Conservation (phyloP, 2,888 invertebrate species). For the Melanophora roralis region DNA sequence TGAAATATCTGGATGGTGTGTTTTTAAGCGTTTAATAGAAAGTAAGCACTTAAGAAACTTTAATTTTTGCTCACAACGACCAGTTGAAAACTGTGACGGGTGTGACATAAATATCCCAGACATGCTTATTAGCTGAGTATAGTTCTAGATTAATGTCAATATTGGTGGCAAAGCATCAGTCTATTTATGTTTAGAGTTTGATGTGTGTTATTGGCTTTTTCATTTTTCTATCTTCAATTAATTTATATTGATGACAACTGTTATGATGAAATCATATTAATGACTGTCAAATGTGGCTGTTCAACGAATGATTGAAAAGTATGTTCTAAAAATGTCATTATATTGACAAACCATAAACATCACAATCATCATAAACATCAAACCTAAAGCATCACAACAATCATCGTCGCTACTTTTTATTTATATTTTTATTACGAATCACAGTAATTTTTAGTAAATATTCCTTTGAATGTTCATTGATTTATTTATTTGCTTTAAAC, state of each 20-base stretch:
- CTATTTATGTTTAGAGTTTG: neutral
- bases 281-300: neutral
- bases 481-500: no score
- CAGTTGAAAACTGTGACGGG: no score
- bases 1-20: no score
- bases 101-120: no score
- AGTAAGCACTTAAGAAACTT: no score
- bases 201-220: neutral
- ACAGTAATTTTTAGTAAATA: no score
- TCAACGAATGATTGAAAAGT: conserved; percentile 56
- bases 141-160: conserved; percentile 35
- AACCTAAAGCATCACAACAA: neutral
- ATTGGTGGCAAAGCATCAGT: conserved; percentile 48
- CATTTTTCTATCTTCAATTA: neutral
- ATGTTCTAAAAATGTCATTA: conserved; percentile 46
- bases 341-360: conserved; percentile 43
- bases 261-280: conserved; percentile 27
- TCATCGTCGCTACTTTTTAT: neutral
- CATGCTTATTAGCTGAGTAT: conserved; percentile 38
- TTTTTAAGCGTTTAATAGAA: no score
- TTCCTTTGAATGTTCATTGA: no score
- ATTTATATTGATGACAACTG: conserved; percentile 17
- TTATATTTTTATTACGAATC: conserved; percentile 11
- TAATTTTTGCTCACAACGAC: no score
- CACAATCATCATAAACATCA: neutral